Evolutionary conservation across 2,113 vertebrate genomes (phyloP).

Genomic region (Astatotilapia flaviijosephi): DNA sequence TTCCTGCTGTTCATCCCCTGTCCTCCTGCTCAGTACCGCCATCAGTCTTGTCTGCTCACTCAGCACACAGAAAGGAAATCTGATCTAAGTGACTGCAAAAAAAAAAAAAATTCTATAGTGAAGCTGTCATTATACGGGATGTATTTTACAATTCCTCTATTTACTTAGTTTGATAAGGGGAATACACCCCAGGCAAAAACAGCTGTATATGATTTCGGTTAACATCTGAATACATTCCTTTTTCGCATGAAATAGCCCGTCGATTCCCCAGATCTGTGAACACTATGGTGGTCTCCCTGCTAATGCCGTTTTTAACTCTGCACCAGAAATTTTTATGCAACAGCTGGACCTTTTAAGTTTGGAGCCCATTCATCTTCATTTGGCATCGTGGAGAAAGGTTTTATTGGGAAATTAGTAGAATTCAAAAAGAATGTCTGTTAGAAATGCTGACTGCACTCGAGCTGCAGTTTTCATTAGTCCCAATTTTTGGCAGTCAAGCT

Average conservation of each 20-base stretch:
- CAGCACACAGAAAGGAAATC: constrained; percentile 19
- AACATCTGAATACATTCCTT: background rate
- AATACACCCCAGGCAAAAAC: background rate
- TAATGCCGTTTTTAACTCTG: background rate
- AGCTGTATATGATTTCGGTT: background rate
- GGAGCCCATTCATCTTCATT: constrained; percentile 41
- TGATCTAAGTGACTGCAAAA: background rate
- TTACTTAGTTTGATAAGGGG: background rate
- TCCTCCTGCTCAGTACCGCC: constrained; percentile 29
- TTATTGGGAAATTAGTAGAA: constrained; percentile 35
- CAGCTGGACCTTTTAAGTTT: constrained; percentile 12
- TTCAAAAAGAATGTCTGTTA: constrained; percentile 24
- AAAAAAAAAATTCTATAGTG: background rate
- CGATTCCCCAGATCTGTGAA: background rate
- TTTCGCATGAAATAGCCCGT: background rate
- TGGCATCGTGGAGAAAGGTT: constrained; percentile 7
- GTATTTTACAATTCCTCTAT: background rate
- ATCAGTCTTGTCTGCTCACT: constrained; percentile 36
- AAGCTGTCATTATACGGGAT: background rate
- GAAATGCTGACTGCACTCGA: constrained; percentile 54
- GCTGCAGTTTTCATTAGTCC: constrained; percentile 60
- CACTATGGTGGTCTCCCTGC: background rate
- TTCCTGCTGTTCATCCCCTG: constrained; percentile 30
- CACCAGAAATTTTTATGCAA: background rate
- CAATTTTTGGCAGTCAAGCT: constrained; percentile 43